Conservation (phyloP, 2,113 vertebrate species). For the Zapornia atra region DNA sequence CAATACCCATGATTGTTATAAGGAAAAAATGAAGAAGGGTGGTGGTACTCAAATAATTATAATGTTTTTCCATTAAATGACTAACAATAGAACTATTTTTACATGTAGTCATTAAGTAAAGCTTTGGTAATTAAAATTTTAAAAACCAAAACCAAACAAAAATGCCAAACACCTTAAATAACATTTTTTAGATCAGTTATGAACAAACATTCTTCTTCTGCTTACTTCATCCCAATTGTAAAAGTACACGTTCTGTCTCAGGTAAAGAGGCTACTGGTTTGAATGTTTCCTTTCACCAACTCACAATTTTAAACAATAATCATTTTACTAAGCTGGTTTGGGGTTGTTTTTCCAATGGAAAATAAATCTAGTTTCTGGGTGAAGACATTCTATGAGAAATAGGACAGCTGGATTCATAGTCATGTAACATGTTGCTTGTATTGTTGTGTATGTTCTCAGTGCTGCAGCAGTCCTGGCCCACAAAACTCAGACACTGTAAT, state of each 20-base stretch:
- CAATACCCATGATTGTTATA: not conserved
- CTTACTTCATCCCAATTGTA: not conserved
- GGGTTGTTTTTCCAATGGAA: not conserved
- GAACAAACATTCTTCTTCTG: not conserved
- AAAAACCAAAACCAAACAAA: not conserved
- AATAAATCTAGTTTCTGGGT: not conserved
- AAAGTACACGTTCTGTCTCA: not conserved
- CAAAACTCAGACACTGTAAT: not conserved
- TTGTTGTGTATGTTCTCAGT: not conserved
- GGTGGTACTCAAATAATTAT: not conserved
- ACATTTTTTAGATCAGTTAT: not conserved
- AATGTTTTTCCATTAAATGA: not conserved
- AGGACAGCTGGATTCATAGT: not conserved
- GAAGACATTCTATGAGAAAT: not conserved
- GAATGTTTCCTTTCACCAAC: not conserved
- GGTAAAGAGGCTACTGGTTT: not conserved
- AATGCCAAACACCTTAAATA: not conserved
- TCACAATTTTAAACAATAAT: not conserved
- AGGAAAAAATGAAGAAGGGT: not conserved
- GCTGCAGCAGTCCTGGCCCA: not conserved
- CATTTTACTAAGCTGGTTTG: not conserved
- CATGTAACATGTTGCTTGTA: rapidly evolving
- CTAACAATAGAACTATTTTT: not conserved
- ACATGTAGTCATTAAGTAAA: not conserved
- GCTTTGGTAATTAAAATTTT: not conserved